A percentile compares a stretch with the other conserved stretches of the same genome.
Evolutionary conservation across 1,140 invertebrate species (phyloP).

Genomic region (Atta cephalotes): DNA sequence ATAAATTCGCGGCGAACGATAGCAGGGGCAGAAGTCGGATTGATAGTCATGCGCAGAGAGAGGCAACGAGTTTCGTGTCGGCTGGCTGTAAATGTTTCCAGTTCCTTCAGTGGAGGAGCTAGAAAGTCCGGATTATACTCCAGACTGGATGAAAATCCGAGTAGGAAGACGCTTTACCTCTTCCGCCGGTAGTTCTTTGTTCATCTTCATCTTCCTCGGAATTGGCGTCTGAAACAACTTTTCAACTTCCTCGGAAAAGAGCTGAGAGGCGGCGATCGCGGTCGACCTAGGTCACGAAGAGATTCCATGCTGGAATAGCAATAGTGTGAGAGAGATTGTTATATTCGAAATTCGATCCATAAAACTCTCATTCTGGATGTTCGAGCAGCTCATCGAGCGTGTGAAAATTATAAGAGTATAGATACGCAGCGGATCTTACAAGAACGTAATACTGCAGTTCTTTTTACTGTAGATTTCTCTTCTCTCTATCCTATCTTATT

Average conservation of each 20-base stretch:
- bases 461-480: not conserved
- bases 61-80: conserved; percentile 33
- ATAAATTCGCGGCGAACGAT: conserved; percentile 41
- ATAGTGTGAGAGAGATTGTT: not conserved
- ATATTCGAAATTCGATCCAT: conserved; percentile 23
- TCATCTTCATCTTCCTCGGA: conserved; percentile 66
- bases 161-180: conserved; percentile 46
- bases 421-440: not conserved
- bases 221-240: conserved; percentile 73
- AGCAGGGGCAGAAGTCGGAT: conserved; percentile 39
- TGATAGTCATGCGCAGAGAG: conserved; percentile 26
- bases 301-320: not conserved
- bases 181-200: conserved; percentile 60
- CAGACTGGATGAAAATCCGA: conserved; percentile 51
- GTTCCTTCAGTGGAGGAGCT: not conserved
- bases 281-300: conserved; percentile 16
- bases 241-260: conserved; percentile 55
- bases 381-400: conserved; percentile 16
- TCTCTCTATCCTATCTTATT: not conserved
- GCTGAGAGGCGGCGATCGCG: conserved; percentile 30
- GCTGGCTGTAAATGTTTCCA: conserved; percentile 53
- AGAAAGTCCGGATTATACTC: conserved; percentile 53
- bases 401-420: conserved; percentile 24
- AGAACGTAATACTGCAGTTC: not conserved
- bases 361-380: conserved; percentile 28